Evolutionary conservation across 2,888 invertebrate genomes (phyloP).

Genomic region (Rapana venosa): DNA sequence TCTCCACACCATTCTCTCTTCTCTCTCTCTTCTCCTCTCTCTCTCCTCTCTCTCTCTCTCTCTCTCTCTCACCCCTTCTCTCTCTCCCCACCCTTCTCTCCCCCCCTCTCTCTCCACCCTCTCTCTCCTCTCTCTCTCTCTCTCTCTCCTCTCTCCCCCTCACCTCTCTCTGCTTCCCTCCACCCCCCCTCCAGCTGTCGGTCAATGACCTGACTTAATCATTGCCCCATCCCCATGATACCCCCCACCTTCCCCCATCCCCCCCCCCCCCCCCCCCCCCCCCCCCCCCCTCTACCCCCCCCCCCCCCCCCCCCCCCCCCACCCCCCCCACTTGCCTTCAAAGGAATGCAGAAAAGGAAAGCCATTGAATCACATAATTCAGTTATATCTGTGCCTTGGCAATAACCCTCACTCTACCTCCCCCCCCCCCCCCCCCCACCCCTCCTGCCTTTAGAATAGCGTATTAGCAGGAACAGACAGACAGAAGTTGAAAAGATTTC

Average conservation of each 20-base stretch:
- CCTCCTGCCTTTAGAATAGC: too few species aligned
- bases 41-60: background rate
- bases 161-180: background rate
- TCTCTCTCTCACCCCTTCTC: slow-evolving; percentile 1
- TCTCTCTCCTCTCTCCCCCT: background rate
- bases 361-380: too few species aligned
- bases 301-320: background rate
- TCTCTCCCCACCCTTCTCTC: slow-evolving; percentile 3
- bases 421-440: too few species aligned
- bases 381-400: too few species aligned
- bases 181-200: background rate
- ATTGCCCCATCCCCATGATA: background rate
- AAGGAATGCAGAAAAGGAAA: too few species aligned
- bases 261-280: background rate
- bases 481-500: too few species aligned
- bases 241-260: background rate
- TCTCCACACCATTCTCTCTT: background rate
- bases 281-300: background rate
- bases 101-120: background rate
- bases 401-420: too few species aligned
- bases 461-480: too few species aligned
- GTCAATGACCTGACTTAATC: background rate
- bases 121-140: background rate
- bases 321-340: background rate
- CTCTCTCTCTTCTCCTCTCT: background rate